Conservation (phyloP, 2,888 invertebrate genomes). For the Apamea sordens region DNA sequence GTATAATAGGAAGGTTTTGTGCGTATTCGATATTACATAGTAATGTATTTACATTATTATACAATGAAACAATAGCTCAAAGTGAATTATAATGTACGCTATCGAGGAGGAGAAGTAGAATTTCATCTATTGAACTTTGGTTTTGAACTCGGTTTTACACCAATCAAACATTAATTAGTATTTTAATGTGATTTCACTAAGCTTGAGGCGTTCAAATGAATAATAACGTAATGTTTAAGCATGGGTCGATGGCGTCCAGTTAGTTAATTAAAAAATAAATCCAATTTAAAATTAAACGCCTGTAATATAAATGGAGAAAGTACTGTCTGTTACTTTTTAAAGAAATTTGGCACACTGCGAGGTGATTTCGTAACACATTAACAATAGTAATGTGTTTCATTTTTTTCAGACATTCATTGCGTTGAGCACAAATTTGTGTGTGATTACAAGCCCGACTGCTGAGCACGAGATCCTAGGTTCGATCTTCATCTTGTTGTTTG, state of each 20-base stretch:
- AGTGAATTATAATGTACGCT: conserved; percentile 2
- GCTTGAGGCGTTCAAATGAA: background rate
- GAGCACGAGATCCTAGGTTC: background rate
- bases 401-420: too few species aligned
- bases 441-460: background rate
- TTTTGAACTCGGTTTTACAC: background rate
- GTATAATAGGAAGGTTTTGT: too few species aligned
- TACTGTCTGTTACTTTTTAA: too few species aligned
- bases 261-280: background rate
- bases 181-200: background rate
- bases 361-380: too few species aligned
- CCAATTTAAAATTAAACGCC: too few species aligned
- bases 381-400: too few species aligned
- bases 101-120: background rate
- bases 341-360: too few species aligned
- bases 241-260: too few species aligned
- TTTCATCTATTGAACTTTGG: conserved; percentile 28
- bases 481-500: background rate
- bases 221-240: background rate
- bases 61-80: conserved; percentile 8
- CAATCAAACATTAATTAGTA: conserved; percentile 21
- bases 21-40: too few species aligned
- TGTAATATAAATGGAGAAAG: too few species aligned
- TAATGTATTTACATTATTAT: background rate
- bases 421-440: too few species aligned